phyloP scores from a whole-genome alignment of 2,113 vertebrate genomes.

The Capreolus pygargus region DNA sequence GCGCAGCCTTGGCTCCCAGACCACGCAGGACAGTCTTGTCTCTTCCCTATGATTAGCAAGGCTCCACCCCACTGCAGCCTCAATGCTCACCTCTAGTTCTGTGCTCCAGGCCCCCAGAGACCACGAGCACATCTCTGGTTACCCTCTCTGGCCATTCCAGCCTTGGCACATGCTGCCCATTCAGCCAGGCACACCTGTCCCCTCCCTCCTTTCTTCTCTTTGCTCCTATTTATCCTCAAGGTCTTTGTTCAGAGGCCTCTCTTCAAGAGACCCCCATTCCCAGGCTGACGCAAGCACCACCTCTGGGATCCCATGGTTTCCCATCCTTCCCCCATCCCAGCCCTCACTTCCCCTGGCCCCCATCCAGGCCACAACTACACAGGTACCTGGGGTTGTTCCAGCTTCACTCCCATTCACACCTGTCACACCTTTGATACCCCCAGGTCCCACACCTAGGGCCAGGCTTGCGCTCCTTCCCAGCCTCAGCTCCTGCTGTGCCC shows the following conservation, averaged over 20 bases:
- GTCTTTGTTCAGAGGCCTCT: neutral
- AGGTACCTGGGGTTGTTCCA: neutral
- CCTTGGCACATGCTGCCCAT: neutral
- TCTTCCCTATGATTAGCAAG: fast-evolving
- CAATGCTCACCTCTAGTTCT: too few species aligned
- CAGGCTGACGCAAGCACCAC: neutral
- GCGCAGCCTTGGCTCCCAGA: fast-evolving
- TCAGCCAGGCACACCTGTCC: neutral
- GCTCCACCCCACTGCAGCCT: fast-evolving
- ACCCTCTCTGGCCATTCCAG: neutral
- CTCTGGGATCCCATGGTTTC: neutral
- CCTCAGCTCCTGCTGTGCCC: neutral
- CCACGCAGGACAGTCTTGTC: neutral
- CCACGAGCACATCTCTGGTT: fast-evolving
- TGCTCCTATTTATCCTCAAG: neutral
- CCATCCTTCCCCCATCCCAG: fast-evolving
- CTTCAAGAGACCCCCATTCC: neutral
- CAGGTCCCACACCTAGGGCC: neutral
- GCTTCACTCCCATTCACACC: neutral
- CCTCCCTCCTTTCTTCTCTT: neutral
- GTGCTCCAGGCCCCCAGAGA: neutral
- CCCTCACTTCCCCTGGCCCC: fast-evolving
- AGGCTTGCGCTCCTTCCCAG: neutral
- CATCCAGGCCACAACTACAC: neutral
- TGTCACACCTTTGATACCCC: neutral